Conservation (phyloP, 1,140 invertebrate species). For the Marisa cornuarietis region DNA sequence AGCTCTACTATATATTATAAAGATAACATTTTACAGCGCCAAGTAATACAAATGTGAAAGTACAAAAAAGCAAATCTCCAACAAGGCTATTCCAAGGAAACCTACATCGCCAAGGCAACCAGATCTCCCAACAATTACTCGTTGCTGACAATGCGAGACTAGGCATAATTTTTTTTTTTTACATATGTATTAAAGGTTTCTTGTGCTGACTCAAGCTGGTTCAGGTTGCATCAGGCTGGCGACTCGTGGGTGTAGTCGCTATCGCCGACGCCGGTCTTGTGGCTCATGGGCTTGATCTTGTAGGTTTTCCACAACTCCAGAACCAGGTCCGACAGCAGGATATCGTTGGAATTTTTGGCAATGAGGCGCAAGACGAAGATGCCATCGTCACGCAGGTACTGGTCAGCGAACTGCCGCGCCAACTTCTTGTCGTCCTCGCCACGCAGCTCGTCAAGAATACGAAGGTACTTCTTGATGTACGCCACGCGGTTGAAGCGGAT, state of each 20-base stretch:
- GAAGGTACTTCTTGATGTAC: slow-evolving; percentile 62
- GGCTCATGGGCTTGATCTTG: slow-evolving; percentile 52
- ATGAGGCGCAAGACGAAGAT: slow-evolving; percentile 61
- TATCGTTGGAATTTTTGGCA: slow-evolving; percentile 61
- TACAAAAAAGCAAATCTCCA: too few relatives aligned
- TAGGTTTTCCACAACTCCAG: slow-evolving; percentile 58
- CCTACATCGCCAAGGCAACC: too few relatives aligned
- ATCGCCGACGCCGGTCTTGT: slow-evolving; percentile 43
- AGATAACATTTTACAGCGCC: too few relatives aligned
- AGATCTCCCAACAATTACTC: too few relatives aligned
- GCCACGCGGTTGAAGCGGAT: slow-evolving; percentile 50
- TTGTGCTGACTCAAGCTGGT: too few relatives aligned
- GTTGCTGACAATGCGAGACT: too few relatives aligned
- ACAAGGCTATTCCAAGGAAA: too few relatives aligned
- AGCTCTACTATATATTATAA: too few relatives aligned
- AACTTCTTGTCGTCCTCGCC: slow-evolving; percentile 53
- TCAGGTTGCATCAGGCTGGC: slow-evolving; percentile 11
- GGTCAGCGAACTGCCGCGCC: slow-evolving; percentile 53
- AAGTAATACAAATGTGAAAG: too few relatives aligned
- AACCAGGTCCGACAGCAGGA: slow-evolving; percentile 61
- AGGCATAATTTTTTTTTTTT: too few relatives aligned
- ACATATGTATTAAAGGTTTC: too few relatives aligned
- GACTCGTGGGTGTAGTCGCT: slow-evolving; percentile 43
- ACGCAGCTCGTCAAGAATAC: slow-evolving; percentile 51
- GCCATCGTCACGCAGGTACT: slow-evolving; percentile 63